Evolutionary conservation across 2,797 vertebrate genomes (phyloP).

Genomic region (Sternarchorhynchus goeldii): DNA sequence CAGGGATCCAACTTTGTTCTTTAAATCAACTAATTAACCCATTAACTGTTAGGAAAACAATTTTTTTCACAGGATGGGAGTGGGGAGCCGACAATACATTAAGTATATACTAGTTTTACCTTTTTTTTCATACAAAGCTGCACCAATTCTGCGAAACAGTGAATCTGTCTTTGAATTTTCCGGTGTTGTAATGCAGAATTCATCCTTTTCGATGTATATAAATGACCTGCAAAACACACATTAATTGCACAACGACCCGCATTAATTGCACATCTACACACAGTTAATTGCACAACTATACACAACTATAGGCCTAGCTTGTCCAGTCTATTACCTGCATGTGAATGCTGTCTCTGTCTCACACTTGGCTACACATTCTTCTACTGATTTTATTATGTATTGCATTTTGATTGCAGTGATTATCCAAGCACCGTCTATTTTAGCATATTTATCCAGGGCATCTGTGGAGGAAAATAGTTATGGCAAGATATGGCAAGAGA

Average conservation of each 20-base stretch:
- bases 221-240: slow-evolving; percentile 78
- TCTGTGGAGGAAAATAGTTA: slow-evolving; percentile 30
- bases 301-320: neutral
- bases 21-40: neutral
- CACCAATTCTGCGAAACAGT: slow-evolving; percentile 74
- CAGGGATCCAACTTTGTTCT: neutral
- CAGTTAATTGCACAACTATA: neutral
- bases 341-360: slow-evolving; percentile 66
- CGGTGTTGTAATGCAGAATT: slow-evolving; percentile 80
- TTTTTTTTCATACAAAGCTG: slow-evolving; percentile 85
- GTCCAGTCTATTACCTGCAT: slow-evolving; percentile 66
- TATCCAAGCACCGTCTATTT: slow-evolving; percentile 77
- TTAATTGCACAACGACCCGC: neutral
- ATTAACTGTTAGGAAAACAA: neutral
- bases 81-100: neutral
- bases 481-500: neutral
- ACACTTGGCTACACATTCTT: slow-evolving; percentile 70
- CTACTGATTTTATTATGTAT: slow-evolving; percentile 54
- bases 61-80: neutral
- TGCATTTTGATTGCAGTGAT: slow-evolving; percentile 56
- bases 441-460: slow-evolving; percentile 63
- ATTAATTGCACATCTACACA: neutral
- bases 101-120: slow-evolving; percentile 62
- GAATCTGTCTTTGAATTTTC: slow-evolving; percentile 82
- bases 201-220: slow-evolving; percentile 83